Conservation (phyloP, 1,140 invertebrate species). For the Atopsyche davidsoni region DNA sequence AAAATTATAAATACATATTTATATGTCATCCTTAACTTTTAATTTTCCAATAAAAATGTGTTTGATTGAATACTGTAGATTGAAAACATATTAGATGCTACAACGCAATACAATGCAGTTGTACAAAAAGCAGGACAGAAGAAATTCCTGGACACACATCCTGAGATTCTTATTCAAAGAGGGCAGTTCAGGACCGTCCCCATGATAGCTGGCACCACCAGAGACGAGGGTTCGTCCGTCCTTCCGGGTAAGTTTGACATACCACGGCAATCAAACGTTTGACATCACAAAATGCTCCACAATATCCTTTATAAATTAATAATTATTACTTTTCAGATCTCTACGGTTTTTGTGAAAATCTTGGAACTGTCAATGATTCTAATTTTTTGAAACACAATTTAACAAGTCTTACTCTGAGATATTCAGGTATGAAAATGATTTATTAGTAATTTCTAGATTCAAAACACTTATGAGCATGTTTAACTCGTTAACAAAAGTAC, state of each 20-base stretch:
- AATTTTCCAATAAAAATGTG: no score
- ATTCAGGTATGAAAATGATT: background rate
- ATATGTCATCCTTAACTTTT: no score
- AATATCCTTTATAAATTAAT: no score
- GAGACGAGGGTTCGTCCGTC: slow-evolving; percentile 25
- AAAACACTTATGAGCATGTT: background rate
- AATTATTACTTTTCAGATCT: slow-evolving; percentile 11
- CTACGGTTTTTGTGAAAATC: slow-evolving; percentile 13
- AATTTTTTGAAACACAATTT: slow-evolving; percentile 8
- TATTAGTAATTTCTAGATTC: background rate
- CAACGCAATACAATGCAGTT: no score
- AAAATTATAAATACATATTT: no score
- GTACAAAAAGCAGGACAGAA: slow-evolving; percentile 20
- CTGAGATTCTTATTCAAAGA: background rate
- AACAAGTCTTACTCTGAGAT: background rate
- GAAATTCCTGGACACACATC: slow-evolving; percentile 17
- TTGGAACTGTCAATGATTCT: slow-evolving; percentile 4
- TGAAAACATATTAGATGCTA: no score
- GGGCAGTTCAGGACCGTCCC: slow-evolving; percentile 17
- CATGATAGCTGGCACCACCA: slow-evolving; percentile 23
- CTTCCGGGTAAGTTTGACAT: slow-evolving; percentile 7
- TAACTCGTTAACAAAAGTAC: background rate
- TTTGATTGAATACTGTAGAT: no score
- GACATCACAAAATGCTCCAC: no score
- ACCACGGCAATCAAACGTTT: no score